Base-by-base conservation (phyloP, 2,888 invertebrate genomes). In the Xylocampa areola region DNA sequence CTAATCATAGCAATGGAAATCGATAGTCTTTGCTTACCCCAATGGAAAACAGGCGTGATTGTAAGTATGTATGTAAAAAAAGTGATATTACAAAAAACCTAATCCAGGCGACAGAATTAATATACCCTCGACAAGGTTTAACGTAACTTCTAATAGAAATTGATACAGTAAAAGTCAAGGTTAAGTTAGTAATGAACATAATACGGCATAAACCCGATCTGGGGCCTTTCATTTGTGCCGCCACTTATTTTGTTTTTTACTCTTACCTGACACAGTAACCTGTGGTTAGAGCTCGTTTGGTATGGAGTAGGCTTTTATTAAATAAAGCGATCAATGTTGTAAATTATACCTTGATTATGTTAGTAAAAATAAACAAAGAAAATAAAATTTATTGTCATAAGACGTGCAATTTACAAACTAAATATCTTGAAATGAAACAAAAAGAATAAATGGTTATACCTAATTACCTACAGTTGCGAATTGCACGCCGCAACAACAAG, bases 201-300 rank as follows among this genome's bases (percentile, higher is more conserved):
- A 75, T 75, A 63, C 57, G 43, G 10, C 36, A 57, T 58, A 55
- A 71, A 71, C 63, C 61, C 41, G 51, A 67, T 59, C 55, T 30
- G 5, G 16, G 14, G 60, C 76, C 74, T 74, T 76, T 73, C 73
- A 76, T 76, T 69, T 65, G 47, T 60, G 51, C 73, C 63, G 73
- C 58, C 53, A 62, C 40, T 67, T 59, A 69, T 68, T 67, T 52
- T 27, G 41, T 61, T 73, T 61, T 54, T 68, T 66, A 58, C 43
- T 60, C 29, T 14, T 49, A 48, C 51, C 68, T 68, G 76, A 75
- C 63, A 72, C 62, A 58, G 58, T 60, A 68, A 60, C 74, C 50
- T 55, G 62, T 54, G 59, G 71, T 75, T 75, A 64, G 4, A 3
- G 61, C 14, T n/a, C 0, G 14, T 4, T 41, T 45, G 13, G 3